A percentile compares a stretch with the other conserved stretches of the same genome.
phyloP scores from a whole-genome alignment of 2,113 vertebrate species.

The Fregetta grallaria region DNA sequence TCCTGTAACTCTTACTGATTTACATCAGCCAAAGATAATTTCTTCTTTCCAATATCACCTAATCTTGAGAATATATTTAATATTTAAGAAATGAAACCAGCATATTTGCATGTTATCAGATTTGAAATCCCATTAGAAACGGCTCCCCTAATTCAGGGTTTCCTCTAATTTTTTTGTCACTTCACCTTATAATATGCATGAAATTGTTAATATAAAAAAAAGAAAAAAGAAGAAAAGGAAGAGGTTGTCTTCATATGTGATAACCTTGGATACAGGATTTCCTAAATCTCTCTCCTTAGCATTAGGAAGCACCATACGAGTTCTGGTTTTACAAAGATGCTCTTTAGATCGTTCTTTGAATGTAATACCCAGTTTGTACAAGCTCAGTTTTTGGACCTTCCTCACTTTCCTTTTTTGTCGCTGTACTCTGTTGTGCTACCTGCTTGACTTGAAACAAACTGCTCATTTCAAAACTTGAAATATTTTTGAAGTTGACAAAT shows the following conservation, averaged over 20 bases:
- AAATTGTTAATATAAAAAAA: constrained; percentile 12
- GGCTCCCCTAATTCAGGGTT: constrained; percentile 31
- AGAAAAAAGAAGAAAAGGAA: neutral
- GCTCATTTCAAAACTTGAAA: neutral
- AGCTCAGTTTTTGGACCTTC: neutral
- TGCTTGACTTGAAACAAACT: neutral
- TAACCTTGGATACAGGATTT: constrained; percentile 52
- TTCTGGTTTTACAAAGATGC: neutral
- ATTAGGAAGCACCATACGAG: neutral
- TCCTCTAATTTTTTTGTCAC: constrained; percentile 53
- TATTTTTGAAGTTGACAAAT: neutral
- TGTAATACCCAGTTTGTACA: neutral
- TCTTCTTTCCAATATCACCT: constrained; percentile 48
- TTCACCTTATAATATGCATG: constrained; percentile 38
- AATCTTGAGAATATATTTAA: constrained; percentile 50
- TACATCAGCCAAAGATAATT: constrained; percentile 50
- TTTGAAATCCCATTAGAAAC: constrained; percentile 53
- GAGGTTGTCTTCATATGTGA: neutral
- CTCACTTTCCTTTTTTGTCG: neutral
- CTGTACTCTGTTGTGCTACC: neutral
- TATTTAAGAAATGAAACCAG: constrained; percentile 48
- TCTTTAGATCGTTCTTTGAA: neutral
- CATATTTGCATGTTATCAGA: constrained; percentile 63
- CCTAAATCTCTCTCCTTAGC: neutral
- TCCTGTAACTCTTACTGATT: constrained; percentile 26